Evolutionary conservation across 2,888 invertebrate species (phyloP), one percentile per base, ranked within the genome.

Genomic region (Drosophila fungiperda): DNA sequence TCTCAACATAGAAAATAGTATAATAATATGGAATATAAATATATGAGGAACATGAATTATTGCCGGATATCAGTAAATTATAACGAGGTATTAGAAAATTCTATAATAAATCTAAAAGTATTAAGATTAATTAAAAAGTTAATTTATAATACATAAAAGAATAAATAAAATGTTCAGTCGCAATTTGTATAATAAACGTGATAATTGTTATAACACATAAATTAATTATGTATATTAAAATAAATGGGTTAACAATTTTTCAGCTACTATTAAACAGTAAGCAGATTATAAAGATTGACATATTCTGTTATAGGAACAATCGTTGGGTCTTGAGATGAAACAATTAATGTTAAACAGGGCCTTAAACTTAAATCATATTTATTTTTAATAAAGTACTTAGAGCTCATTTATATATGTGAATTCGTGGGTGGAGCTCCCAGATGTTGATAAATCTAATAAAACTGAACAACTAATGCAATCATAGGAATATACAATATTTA

Each of bases 401-500:
- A 5, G 49, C 48, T 20, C 8, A 45, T 45, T 45, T 45, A 45
- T 23, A 45, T 45, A 23, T 1, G 45, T 23, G 2, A 7, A 23
- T 3, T 45, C 15, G 8, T 15, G 15, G 4, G 15, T 23, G 45
- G 15, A 17, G 33, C n/a, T 33, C 12, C n/a, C 53, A 3, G 15
- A 4, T 38, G 38, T 45, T 49, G 61, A 68, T 59, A 78, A 68
- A 52, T 73, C 61, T 52, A 73, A 45, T 23, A 55, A 78, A 65
- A 40, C 23, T 60, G 7, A 40, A 60, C 33, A 61, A 26, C 49
- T 42, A 29, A 62, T 59, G 54, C 62, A 59, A 62, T 61, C 73
- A 60, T 73, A 65, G 52, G 78, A 53, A 63, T 58, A 71, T 73
- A 73, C 52, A 73, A 60, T 71, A 77, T 88, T 86, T 86, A 90